Evolutionary conservation across 30 jellyfish, hydroid and myxozoan species (phyloP).

Genomic region (Phacellophora camtschatica): DNA sequence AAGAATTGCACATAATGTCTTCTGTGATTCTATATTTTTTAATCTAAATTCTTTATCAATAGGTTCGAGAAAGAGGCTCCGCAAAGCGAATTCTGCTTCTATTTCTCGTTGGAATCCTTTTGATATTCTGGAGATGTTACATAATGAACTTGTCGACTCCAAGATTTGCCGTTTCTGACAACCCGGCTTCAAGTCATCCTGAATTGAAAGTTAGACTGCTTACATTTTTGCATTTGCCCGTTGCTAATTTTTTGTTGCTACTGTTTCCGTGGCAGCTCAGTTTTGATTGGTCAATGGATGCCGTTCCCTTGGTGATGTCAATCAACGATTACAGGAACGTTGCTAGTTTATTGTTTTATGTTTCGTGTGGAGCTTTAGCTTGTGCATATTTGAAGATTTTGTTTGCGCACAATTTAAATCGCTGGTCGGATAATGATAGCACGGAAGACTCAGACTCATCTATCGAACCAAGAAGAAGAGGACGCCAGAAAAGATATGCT

Average conservation of each 20-base stretch:
- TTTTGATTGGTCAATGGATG: slow-evolving; percentile 94
- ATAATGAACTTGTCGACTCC: slow-evolving; percentile 81
- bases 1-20: too few species aligned
- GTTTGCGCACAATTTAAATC: background rate
- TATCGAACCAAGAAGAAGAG: background rate
- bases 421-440: background rate
- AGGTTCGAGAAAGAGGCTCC: slow-evolving; percentile 46
- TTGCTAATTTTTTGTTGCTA: slow-evolving; percentile 59
- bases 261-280: slow-evolving; percentile 92
- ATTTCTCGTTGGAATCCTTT: background rate
- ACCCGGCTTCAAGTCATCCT: slow-evolving; percentile 83
- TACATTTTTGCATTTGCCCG: slow-evolving; percentile 82
- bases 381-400: background rate
- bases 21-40: too few species aligned
- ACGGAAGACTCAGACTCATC: background rate
- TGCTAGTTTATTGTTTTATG: slow-evolving; percentile 27
- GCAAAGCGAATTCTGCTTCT: slow-evolving; percentile 3
- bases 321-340: slow-evolving; percentile 50
- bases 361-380: background rate
- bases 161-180: slow-evolving; percentile 75
- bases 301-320: slow-evolving; percentile 69
- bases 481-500: background rate
- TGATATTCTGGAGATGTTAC: slow-evolving; percentile 54
- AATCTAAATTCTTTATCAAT: too few species aligned
- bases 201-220: slow-evolving; percentile 50